phyloP scores from a whole-genome alignment of 1,140 invertebrate genomes.

The Araneus ventricosus region DNA sequence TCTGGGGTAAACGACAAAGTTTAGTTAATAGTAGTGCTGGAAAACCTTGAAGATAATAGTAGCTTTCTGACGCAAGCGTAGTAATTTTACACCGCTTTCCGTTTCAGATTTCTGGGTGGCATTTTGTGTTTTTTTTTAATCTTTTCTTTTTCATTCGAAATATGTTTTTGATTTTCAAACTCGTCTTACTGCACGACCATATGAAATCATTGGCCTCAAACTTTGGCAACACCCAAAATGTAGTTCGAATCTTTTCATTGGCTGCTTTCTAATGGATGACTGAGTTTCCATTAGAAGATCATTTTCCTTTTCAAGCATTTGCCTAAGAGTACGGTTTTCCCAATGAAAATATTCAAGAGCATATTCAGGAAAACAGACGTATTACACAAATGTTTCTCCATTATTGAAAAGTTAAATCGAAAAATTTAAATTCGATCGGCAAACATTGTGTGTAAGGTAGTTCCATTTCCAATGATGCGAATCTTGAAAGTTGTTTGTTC shows the following conservation, averaged over 20 bases:
- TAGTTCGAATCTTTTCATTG: conserved; percentile 37
- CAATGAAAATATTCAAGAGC: too few species aligned
- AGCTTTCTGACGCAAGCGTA: conserved; percentile 56
- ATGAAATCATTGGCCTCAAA: conserved; percentile 35
- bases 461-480: too few species aligned
- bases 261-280: conserved; percentile 24
- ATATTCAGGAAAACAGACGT: neutral
- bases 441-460: too few species aligned
- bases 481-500: too few species aligned
- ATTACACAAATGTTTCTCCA: neutral
- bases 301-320: conserved; percentile 33
- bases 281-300: conserved; percentile 27
- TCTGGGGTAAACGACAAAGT: conserved; percentile 43
- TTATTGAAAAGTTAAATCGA: neutral
- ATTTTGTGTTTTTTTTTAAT: conserved; percentile 35
- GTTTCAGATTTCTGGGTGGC: conserved; percentile 66
- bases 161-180: conserved; percentile 30
- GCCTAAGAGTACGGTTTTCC: neutral
- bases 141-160: neutral
- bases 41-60: conserved; percentile 58
- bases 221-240: conserved; percentile 12
- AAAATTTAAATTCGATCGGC: neutral
- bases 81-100: conserved; percentile 64
- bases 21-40: conserved; percentile 58
- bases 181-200: conserved; percentile 24